Evolutionary conservation across 2,797 vertebrate genomes (phyloP).

Genomic region (Dendrocincla fuliginosa): DNA sequence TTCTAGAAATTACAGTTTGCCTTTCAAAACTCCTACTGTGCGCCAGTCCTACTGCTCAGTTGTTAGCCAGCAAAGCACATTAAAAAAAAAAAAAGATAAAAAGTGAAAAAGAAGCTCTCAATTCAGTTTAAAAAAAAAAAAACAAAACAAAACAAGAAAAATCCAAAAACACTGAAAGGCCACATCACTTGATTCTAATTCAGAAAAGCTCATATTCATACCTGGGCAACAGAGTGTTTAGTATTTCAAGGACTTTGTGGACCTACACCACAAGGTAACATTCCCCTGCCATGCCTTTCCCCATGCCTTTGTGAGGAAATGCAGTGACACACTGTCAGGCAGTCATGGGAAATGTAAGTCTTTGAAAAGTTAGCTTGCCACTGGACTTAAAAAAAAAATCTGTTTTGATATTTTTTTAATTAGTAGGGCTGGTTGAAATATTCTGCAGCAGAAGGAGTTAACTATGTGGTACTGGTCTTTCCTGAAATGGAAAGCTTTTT

Average conservation of each 20-base stretch:
- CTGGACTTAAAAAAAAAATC: not conserved
- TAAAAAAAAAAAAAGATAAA: not conserved
- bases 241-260: not conserved
- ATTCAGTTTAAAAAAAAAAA: not conserved
- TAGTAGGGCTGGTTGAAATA: not conserved
- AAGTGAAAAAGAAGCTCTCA: not conserved
- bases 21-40: not conserved
- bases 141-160: not conserved
- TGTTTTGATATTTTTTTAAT: not conserved
- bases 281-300: not conserved
- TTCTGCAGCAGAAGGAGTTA: not conserved
- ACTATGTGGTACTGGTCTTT: not conserved
- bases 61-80: not conserved
- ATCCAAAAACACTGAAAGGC: not conserved
- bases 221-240: not conserved
- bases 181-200: not conserved
- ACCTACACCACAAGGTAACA: not conserved
- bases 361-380: not conserved
- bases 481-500: not conserved
- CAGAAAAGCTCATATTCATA: not conserved
- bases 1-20: constrained; percentile 3
- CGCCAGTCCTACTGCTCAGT: not conserved
- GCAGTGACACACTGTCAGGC: not conserved
- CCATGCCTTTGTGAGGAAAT: accelerated
- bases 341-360: accelerated